Evolutionary conservation across 2,797 vertebrate genomes (phyloP), one percentile per base, ranked within the genome.

Genomic region (Squalus acanthias): DNA sequence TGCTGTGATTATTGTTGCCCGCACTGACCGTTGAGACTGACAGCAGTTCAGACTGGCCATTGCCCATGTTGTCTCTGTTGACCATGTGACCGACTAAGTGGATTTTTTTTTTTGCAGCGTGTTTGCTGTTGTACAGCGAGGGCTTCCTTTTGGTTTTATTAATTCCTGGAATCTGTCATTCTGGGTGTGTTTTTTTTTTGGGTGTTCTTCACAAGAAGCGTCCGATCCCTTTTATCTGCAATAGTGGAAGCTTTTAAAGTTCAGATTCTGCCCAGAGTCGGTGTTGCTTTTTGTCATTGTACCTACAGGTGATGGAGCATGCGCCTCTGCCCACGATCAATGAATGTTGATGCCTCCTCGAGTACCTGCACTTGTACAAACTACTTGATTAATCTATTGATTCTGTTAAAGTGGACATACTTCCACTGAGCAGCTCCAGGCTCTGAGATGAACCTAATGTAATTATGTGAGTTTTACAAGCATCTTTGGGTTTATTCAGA

Each of bases 401-500:
- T 96, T 96, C 96, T 95, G 89, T 96, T 96, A 46, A 92, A 96
- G 67, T 96, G 96, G 85, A 82, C 63, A 93, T 76, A 94, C 63
- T 96, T 57, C 92, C 96, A 67, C 24, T 8, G 8, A 95, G 87
- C 89, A 89, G 46, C 88, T 96, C 89, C n/a, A 53, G n/a, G 95
- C 67, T 96, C 96, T 96, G 93, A 96, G 96, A 96, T 96, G 96
- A 85, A 87, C 96, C 89, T 79, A 65, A 96, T 65, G 88, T 87
- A 96, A 96, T 46, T 76, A 96, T 92, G 96, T 97, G 96, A 96
- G 96, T 96, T 96, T 96, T 97, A 96, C 89, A 89, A 39, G 96
- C 96, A 96, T 97, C 96, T 96, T 96, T 96, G 96, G 97, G 96
- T 97, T 97, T 97, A 96, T 97, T 97, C 96, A 89, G 96, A 97